phyloP scores from a whole-genome alignment of 2,888 invertebrate genomes.

The Salpingus planirostris region DNA sequence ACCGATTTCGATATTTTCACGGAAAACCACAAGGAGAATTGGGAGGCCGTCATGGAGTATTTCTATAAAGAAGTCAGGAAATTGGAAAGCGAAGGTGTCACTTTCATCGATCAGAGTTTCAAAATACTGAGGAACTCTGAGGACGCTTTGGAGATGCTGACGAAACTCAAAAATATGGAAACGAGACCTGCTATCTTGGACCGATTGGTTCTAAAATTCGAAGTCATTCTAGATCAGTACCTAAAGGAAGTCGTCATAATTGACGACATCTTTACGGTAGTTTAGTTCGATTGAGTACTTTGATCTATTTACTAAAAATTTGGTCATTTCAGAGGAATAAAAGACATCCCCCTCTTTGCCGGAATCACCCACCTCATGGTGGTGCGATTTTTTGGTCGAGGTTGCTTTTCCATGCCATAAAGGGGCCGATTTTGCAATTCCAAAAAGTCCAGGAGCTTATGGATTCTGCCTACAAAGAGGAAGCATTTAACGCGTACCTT shows the following conservation, averaged over 20 bases:
- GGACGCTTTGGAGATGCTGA: slow-evolving; percentile 67
- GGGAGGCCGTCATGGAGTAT: slow-evolving; percentile 72
- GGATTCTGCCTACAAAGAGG: slow-evolving; percentile 61
- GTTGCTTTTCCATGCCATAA: slow-evolving; percentile 68
- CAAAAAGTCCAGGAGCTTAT: slow-evolving; percentile 67
- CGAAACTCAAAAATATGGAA: slow-evolving; percentile 71
- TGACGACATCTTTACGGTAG: slow-evolving; percentile 62
- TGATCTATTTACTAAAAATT: neutral
- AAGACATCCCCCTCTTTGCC: slow-evolving; percentile 59
- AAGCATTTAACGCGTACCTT: slow-evolving; percentile 72
- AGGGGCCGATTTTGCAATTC: slow-evolving; percentile 70
- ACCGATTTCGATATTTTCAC: slow-evolving; percentile 79
- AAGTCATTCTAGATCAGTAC: slow-evolving; percentile 76
- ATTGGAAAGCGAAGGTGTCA: slow-evolving; percentile 73
- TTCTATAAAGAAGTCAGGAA: slow-evolving; percentile 66
- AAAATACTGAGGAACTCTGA: slow-evolving; percentile 69
- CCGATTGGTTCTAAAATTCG: slow-evolving; percentile 72
- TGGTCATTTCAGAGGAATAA: slow-evolving; percentile 47
- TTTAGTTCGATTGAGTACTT: slow-evolving; percentile 1
- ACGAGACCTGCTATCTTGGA: slow-evolving; percentile 64
- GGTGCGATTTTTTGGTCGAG: slow-evolving; percentile 84
- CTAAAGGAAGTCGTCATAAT: slow-evolving; percentile 69
- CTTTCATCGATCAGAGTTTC: slow-evolving; percentile 81
- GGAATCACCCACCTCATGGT: slow-evolving; percentile 70
- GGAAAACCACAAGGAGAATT: slow-evolving; percentile 69